phyloP scores from a whole-genome alignment of 2,113 vertebrate genomes.

The Rhinogobius similis region DNA sequence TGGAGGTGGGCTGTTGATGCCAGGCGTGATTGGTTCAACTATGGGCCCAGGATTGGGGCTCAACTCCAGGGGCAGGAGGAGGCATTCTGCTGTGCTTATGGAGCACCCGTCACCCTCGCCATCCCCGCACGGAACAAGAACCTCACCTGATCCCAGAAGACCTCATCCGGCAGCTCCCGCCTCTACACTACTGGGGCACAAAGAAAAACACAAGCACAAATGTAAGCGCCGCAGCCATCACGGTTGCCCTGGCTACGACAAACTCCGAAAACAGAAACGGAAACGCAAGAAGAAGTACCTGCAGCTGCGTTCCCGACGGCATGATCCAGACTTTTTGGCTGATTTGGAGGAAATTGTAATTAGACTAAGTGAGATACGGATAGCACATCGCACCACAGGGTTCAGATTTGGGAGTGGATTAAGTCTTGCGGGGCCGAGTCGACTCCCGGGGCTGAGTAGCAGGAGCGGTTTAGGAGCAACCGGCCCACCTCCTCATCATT shows the following conservation, averaged over 20 bases:
- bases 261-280: slow-evolving; percentile 94
- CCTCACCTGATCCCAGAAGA: slow-evolving; percentile 81
- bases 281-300: slow-evolving; percentile 99
- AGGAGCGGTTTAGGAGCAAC: slow-evolving; percentile 64
- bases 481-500: slow-evolving; percentile 87
- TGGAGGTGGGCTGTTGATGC: slow-evolving; percentile 79
- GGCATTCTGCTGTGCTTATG: slow-evolving; percentile 82
- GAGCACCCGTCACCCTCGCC: slow-evolving; percentile 87
- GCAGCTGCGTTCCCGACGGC: slow-evolving; percentile 84
- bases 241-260: slow-evolving; percentile 92
- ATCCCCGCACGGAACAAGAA: slow-evolving; percentile 73
- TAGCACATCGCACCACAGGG: slow-evolving; percentile 88
- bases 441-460: slow-evolving; percentile 57
- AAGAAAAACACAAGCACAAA: slow-evolving; percentile 98
- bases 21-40: slow-evolving; percentile 82
- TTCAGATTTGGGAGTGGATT: slow-evolving; percentile 70
- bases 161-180: slow-evolving; percentile 72
- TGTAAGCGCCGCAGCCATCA: slow-evolving; percentile 89
- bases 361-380: slow-evolving; percentile 90
- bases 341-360: slow-evolving; percentile 92
- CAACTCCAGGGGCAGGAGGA: slow-evolving; percentile 78
- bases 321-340: slow-evolving; percentile 93
- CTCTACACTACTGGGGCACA: slow-evolving; percentile 79
- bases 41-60: slow-evolving; percentile 70
- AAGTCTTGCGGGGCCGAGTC: slow-evolving; percentile 59